These are phyloP conservation scores for Nasonia vitripennis DNA, from an alignment of 1,140 invertebrate species.

Conservation along the genomic window DNA sequence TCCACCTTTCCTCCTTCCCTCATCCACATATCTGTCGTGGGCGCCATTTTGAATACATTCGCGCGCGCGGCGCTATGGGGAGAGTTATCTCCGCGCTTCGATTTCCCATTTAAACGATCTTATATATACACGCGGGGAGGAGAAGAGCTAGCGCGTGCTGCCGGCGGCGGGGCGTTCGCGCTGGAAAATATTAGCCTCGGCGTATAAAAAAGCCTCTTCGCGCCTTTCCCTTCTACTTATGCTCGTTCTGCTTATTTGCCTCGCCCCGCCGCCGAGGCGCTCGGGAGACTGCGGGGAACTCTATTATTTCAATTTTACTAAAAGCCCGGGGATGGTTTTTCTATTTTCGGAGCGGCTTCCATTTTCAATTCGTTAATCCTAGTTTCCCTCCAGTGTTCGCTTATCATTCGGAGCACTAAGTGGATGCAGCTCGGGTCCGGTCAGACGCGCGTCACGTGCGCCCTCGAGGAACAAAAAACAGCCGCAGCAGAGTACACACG, in stretches of 20 bases:
- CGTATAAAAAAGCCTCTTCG: slow-evolving; percentile 37
- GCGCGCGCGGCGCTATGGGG: slow-evolving; percentile 63
- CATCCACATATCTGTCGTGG: slow-evolving; percentile 44
- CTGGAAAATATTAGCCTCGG: slow-evolving; percentile 69
- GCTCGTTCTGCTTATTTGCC: slow-evolving; percentile 29
- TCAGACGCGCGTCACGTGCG: no score
- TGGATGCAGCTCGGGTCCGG: no score
- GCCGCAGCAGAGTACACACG: no score
- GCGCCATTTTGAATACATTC: slow-evolving; percentile 76
- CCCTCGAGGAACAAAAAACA: not conserved
- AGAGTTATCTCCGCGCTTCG: slow-evolving; percentile 75
- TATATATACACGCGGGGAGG: slow-evolving; percentile 62
- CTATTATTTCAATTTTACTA: slow-evolving; percentile 44
- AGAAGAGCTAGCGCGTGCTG: slow-evolving; percentile 7
- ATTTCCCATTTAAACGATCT: slow-evolving; percentile 75
- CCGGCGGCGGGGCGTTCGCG: slow-evolving; percentile 41
- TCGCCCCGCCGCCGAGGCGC: not conserved
- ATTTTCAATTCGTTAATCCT: not conserved
- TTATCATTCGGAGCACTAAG: no score
- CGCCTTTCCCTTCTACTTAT: slow-evolving; percentile 41
- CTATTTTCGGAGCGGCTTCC: not conserved
- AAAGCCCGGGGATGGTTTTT: not conserved
- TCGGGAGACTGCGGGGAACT: not conserved
- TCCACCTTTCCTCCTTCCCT: slow-evolving; percentile 19
- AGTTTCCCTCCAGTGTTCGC: no score